phyloP scores from a whole-genome alignment of 2,797 vertebrate genomes.

The Gymnopithys bicolor region DNA sequence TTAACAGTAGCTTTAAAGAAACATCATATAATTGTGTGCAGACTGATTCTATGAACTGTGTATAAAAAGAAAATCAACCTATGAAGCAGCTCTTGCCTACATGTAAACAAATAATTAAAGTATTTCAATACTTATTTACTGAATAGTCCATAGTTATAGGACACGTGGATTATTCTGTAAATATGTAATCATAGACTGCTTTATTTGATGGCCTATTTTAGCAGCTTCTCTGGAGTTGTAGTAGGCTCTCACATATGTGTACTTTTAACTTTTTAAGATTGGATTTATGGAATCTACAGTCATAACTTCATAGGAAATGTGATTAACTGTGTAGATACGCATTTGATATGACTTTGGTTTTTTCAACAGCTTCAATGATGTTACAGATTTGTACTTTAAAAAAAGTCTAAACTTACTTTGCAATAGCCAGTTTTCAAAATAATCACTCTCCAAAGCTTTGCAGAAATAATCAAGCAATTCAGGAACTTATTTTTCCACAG shows the following conservation, averaged over 20 bases:
- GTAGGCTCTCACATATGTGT: constrained; percentile 66
- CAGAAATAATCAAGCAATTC: background rate
- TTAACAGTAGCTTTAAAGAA: constrained; percentile 66
- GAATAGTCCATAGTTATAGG: constrained; percentile 70
- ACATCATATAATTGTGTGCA: constrained; percentile 51
- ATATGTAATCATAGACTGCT: constrained; percentile 66
- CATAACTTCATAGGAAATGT: constrained; percentile 50
- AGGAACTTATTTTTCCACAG: background rate
- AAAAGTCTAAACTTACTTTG: background rate
- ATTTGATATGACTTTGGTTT: constrained; percentile 73
- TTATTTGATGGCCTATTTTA: constrained; percentile 63
- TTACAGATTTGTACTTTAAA: constrained; percentile 73
- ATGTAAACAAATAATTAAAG: constrained; percentile 57
- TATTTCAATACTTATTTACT: constrained; percentile 68
- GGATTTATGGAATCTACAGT: constrained; percentile 68
- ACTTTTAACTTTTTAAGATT: constrained; percentile 67
- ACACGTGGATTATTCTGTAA: constrained; percentile 67
- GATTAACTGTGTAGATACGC: constrained; percentile 76
- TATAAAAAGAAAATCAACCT: constrained; percentile 38
- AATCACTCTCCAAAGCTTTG: background rate
- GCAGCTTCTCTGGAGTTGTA: constrained; percentile 58
- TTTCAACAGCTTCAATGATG: constrained; percentile 64
- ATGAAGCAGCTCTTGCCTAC: constrained; percentile 50
- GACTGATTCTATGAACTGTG: constrained; percentile 50
- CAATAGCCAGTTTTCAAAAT: constrained; percentile 64